Conservation (phyloP, 2,113 vertebrate species). For the Hemiscyllium ocellatum region DNA sequence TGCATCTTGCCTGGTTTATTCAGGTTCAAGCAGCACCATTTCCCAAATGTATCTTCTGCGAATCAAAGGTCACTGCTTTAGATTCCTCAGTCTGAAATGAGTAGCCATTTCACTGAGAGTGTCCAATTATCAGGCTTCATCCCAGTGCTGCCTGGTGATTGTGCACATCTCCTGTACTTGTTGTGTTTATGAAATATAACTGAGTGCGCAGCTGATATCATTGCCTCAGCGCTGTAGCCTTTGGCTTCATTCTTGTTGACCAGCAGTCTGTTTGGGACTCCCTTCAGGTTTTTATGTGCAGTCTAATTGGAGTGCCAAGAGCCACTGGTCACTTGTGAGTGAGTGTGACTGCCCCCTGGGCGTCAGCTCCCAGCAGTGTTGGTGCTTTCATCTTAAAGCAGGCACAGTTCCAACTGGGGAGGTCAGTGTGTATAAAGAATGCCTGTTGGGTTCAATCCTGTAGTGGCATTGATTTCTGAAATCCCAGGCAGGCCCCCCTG, state of each 20-base stretch:
- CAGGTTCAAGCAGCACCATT: background rate
- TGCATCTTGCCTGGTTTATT: background rate
- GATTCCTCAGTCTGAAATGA: background rate
- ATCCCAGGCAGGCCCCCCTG: background rate
- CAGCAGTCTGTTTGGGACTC: background rate
- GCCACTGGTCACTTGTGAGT: background rate
- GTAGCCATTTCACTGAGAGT: background rate
- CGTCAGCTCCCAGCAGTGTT: background rate
- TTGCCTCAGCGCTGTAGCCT: background rate
- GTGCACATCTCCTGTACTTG: too few relatives aligned
- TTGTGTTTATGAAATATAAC: background rate
- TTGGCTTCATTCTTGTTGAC: background rate
- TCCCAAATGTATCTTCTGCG: background rate
- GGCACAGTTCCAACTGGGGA: too few relatives aligned
- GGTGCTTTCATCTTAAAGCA: background rate
- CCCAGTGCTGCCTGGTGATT: background rate
- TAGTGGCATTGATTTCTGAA: background rate
- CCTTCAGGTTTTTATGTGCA: background rate
- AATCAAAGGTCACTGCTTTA: background rate
- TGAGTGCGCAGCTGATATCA: background rate
- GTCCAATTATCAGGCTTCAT: background rate
- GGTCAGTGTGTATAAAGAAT: background rate
- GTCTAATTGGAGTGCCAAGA: background rate
- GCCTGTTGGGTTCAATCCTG: background rate
- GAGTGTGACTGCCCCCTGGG: background rate